Conservation (phyloP, 2,888 invertebrate genomes). For the Amphiduros pacificus region DNA sequence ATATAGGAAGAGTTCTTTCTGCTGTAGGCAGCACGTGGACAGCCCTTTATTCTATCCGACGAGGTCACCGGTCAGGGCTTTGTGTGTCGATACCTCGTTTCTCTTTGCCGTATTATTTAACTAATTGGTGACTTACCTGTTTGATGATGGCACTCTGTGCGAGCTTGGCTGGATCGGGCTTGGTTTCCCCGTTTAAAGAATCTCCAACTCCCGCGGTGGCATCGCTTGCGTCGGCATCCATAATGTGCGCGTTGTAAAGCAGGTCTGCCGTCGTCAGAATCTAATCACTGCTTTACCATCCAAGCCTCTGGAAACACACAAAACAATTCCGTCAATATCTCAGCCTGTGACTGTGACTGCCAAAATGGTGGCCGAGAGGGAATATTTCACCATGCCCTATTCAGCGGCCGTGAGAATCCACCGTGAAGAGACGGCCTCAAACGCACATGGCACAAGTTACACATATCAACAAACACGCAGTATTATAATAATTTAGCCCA, state of each 20-base stretch:
- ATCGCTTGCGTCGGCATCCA: constrained; percentile 54
- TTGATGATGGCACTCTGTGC: constrained; percentile 58
- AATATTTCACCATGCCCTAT: neutral
- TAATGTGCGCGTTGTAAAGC: constrained; percentile 17
- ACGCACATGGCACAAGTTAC: neutral
- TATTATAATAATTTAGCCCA: constrained; percentile 14
- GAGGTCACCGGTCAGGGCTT: no score
- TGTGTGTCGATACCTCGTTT: no score
- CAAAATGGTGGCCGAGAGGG: neutral
- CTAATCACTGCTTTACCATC: neutral
- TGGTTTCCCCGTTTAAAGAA: constrained; percentile 52
- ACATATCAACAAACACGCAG: neutral
- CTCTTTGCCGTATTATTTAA: no score
- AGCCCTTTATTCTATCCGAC: no score
- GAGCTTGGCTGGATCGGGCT: constrained; percentile 54
- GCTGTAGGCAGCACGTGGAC: no score
- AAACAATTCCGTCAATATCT: neutral
- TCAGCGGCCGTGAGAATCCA: no score
- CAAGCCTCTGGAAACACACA: constrained; percentile 2
- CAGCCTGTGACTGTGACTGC: neutral
- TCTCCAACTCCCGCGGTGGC: constrained; percentile 40
- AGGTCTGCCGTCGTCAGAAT: neutral
- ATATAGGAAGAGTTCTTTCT: no score
- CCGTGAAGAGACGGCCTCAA: neutral
- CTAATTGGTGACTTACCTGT: no score